Evolutionary conservation across 2,797 vertebrate genomes (phyloP).

Genomic region (Myotis myotis): DNA sequence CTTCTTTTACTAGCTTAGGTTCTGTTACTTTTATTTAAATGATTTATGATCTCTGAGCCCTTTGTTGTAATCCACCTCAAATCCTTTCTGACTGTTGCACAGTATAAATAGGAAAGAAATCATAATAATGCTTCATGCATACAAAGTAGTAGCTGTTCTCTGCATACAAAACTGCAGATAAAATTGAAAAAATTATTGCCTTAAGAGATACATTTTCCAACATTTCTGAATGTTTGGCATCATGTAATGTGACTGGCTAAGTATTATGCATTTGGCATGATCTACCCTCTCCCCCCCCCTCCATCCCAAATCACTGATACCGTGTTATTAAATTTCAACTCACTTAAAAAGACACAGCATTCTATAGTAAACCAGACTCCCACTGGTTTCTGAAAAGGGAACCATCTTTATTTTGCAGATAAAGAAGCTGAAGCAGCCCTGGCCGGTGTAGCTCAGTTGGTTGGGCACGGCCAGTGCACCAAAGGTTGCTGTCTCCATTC

Average conservation of each 20-base stretch:
- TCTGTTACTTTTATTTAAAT: constrained; percentile 52
- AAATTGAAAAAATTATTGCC: background rate
- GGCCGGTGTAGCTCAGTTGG: too few relatives aligned
- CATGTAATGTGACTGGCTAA: background rate
- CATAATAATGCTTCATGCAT: background rate
- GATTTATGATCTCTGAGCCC: constrained; percentile 48
- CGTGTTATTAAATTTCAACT: background rate
- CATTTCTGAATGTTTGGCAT: background rate
- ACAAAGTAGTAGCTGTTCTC: constrained; percentile 23
- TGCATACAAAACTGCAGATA: constrained; percentile 33
- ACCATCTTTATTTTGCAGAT: background rate
- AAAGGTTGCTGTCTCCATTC: too few relatives aligned
- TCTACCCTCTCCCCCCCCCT: background rate
- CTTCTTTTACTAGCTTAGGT: background rate
- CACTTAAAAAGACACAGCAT: background rate
- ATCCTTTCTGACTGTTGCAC: constrained; percentile 5
- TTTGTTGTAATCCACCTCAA: constrained; percentile 35
- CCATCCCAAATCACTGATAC: background rate
- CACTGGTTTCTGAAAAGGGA: background rate
- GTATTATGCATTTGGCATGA: background rate
- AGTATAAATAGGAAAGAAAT: constrained; percentile 47
- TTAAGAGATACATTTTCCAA: background rate
- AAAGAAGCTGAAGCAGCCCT: background rate
- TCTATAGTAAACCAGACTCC: background rate
- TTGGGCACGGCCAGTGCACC: too few relatives aligned